These are phyloP conservation scores for Sturmia bella DNA, from an alignment of 2,888 invertebrate species.

Conservation along the genomic window DNA sequence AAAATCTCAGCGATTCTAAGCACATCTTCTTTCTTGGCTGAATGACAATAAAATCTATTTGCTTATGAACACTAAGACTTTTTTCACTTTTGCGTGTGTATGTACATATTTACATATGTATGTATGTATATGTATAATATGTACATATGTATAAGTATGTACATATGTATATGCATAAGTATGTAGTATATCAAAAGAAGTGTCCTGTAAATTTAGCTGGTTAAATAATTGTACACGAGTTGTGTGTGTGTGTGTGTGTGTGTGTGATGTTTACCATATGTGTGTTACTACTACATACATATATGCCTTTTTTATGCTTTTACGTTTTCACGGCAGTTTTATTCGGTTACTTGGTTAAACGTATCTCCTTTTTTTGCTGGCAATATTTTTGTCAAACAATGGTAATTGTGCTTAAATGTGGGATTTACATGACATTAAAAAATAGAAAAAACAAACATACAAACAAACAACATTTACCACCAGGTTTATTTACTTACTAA, in stretches of 20 bases:
- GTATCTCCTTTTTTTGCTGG: conserved; percentile 61
- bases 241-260: not conserved
- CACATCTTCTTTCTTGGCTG: conserved; percentile 45
- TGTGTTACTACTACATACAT: conserved; percentile 34
- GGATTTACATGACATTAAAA: conserved; percentile 69
- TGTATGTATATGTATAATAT: not conserved
- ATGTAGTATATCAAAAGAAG: conserved; percentile 13
- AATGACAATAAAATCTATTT: conserved; percentile 42
- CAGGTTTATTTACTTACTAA: conserved; percentile 37
- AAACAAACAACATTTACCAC: conserved; percentile 38
- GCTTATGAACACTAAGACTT: conserved; percentile 65
- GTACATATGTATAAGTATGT: not conserved
- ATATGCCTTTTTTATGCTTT: conserved; percentile 12
- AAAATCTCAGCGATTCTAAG: conserved; percentile 49
- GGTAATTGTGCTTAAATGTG: conserved; percentile 69
- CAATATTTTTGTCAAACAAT: conserved; percentile 66
- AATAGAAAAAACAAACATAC: conserved; percentile 29
- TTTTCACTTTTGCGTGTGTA: conserved; percentile 6
- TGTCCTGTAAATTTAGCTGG: conserved; percentile 56
- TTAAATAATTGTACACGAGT: not conserved
- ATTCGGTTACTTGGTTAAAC: conserved; percentile 68
- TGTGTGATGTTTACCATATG: conserved; percentile 6
- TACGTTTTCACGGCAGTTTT: conserved; percentile 62
- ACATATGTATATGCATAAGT: too few relatives aligned
- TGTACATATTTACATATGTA: too few relatives aligned